Evolutionary conservation across 1,140 invertebrate species (phyloP).

Genomic region (Diprion similis): DNA sequence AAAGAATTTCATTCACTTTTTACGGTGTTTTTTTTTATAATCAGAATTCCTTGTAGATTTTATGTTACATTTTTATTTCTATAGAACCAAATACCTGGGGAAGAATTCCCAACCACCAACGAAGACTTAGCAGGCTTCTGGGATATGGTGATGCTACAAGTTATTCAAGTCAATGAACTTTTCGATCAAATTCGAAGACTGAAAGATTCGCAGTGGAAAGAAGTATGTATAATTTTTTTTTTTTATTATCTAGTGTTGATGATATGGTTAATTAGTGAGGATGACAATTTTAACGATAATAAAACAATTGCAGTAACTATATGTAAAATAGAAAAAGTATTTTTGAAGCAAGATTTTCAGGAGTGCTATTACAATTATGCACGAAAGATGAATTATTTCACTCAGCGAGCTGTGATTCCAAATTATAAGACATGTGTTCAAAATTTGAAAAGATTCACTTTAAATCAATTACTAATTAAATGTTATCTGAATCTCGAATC

Average conservation of each 20-base stretch:
- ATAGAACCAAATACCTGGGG: constrained; percentile 73
- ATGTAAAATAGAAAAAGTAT: too few species aligned
- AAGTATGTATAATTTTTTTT: constrained; percentile 41
- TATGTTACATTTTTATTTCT: constrained; percentile 29
- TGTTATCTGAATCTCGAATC: constrained; percentile 7
- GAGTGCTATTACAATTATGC: too few species aligned
- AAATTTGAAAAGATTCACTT: background rate
- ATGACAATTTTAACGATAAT: too few species aligned
- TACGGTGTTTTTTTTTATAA: background rate
- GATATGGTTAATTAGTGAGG: too few species aligned
- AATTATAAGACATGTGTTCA: too few species aligned
- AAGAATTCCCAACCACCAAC: constrained; percentile 85
- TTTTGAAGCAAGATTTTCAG: too few species aligned
- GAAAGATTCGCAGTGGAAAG: constrained; percentile 77
- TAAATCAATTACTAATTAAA: constrained; percentile 34
- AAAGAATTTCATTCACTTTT: background rate
- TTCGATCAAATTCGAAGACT: constrained; percentile 79
- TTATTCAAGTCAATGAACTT: constrained; percentile 79
- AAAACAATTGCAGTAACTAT: too few species aligned
- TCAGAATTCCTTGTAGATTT: too few species aligned
- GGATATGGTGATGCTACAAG: constrained; percentile 95
- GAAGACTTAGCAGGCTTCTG: constrained; percentile 94
- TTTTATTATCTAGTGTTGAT: too few species aligned
- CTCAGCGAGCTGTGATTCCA: too few species aligned
- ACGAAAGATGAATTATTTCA: too few species aligned